phyloP scores from a whole-genome alignment of 2,797 vertebrate genomes.

The Cirrhinus mrigala region DNA sequence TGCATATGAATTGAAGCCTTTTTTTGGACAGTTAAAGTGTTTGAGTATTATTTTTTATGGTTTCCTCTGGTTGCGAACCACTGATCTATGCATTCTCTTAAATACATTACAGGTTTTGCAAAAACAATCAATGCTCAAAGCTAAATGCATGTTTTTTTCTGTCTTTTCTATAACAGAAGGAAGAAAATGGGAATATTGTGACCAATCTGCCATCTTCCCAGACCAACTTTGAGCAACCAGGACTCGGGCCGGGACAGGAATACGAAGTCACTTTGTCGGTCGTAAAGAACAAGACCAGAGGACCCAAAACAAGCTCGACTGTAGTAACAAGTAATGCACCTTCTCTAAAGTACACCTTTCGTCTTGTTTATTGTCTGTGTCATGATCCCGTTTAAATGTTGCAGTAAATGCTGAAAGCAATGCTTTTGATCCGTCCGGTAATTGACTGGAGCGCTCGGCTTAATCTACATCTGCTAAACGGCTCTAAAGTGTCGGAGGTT shows the following conservation, averaged over 20 bases:
- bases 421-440: neutral
- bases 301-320: constrained; percentile 81
- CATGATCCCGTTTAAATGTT: neutral
- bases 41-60: neutral
- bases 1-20: neutral
- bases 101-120: neutral
- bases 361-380: constrained; percentile 5
- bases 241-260: constrained; percentile 91
- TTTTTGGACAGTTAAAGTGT: neutral
- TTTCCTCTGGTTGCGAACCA: neutral
- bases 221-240: constrained; percentile 85
- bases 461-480: constrained; percentile 11
- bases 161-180: constrained; percentile 83
- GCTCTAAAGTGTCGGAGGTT: constrained; percentile 12
- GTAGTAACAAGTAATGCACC: constrained; percentile 89
- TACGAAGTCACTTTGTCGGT: constrained; percentile 91
- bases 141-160: constrained; percentile 5
- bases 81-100: neutral
- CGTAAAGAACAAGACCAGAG: constrained; percentile 90
- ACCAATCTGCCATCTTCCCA: constrained; percentile 84
- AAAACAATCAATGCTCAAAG: neutral
- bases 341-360: neutral
- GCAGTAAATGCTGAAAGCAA: neutral
- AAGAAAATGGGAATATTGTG: constrained; percentile 88
- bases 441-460: neutral